Conservation (phyloP, 2,888 invertebrate genomes). For the Lasioglossum figueresi region DNA sequence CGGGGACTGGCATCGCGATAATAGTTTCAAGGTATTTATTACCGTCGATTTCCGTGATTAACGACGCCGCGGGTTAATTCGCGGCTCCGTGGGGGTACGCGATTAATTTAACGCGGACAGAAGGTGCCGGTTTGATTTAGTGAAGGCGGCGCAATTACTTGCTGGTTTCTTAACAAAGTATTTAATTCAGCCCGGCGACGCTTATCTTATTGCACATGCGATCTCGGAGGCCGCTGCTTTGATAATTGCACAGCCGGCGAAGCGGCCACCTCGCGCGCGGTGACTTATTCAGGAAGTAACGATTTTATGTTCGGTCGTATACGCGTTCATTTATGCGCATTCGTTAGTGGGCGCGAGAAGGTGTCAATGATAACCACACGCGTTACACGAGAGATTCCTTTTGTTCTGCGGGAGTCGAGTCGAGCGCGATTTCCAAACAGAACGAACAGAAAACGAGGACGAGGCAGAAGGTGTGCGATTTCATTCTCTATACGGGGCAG, state of each 20-base stretch:
- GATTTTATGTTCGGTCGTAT: conserved; percentile 18
- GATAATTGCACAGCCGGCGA: conserved; percentile 47
- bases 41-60: conserved; percentile 13
- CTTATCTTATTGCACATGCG: conserved; percentile 55
- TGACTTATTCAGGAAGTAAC: conserved; percentile 31
- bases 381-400: not conserved
- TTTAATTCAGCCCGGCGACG: conserved; percentile 51
- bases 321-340: conserved; percentile 16
- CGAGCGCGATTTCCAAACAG: not conserved
- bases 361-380: not conserved
- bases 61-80: not conserved
- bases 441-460: not conserved
- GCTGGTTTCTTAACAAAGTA: conserved; percentile 42
- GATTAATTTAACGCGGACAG: conserved; percentile 42
- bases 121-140: conserved; percentile 55
- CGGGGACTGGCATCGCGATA: not conserved
- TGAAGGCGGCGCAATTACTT: conserved; percentile 16
- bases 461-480: not conserved
- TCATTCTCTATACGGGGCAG: not conserved
- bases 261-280: conserved; percentile 19
- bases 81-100: conserved; percentile 4
- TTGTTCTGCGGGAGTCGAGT: not conserved
- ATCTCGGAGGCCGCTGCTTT: conserved; percentile 43
- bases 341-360: not conserved
- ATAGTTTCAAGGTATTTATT: not conserved